These are phyloP conservation scores for Puntigrus tetrazona DNA, from an alignment of 2,113 vertebrate genomes.

Conservation along the genomic window DNA sequence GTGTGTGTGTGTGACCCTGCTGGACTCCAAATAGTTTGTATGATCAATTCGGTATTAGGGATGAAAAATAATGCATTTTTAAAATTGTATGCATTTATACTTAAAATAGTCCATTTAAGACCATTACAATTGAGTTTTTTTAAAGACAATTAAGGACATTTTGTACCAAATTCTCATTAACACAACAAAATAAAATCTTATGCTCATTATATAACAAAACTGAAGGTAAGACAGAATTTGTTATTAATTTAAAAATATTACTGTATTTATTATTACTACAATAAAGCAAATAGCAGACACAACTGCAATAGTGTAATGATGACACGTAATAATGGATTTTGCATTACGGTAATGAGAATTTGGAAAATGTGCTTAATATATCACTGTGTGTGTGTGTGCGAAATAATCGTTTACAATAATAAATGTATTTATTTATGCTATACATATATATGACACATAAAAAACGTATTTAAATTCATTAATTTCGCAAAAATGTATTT, in stretches of 20 bases:
- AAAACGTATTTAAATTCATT: background rate
- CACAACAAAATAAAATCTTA: background rate
- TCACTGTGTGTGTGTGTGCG: too few species aligned
- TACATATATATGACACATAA: background rate
- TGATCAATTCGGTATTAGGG: too few species aligned
- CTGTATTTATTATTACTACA: background rate
- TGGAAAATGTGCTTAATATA: background rate
- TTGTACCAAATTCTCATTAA: background rate
- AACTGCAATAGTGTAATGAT: background rate
- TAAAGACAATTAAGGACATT: background rate
- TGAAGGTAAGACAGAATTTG: background rate
- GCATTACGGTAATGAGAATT: background rate
- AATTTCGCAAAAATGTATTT: background rate
- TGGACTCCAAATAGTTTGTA: too few species aligned
- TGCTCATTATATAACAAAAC: background rate
- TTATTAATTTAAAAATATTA: background rate
- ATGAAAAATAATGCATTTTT: too few species aligned
- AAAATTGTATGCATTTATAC: too few species aligned
- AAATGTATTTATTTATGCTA: too few species aligned
- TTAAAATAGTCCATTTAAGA: too few species aligned
- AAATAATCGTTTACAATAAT: too few species aligned
- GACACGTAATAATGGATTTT: background rate
- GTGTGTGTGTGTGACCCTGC: too few species aligned
- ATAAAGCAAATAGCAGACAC: background rate
- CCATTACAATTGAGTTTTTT: too few species aligned